phyloP scores from a whole-genome alignment of 2,113 vertebrate genomes.

The Neolamprologus modestus region DNA sequence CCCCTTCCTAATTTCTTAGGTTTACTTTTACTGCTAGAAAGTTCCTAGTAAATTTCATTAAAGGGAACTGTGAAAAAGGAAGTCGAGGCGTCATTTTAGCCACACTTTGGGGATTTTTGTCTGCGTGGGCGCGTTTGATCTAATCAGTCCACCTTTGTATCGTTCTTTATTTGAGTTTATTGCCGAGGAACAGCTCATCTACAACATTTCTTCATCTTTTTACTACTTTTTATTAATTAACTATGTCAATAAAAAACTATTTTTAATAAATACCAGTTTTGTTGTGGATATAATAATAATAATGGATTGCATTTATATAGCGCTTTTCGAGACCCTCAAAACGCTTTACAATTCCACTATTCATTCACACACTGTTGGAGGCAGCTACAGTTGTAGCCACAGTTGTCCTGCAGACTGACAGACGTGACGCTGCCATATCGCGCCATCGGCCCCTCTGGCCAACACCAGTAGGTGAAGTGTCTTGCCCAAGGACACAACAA shows the following conservation, averaged over 20 bases:
- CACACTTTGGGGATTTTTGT: not conserved
- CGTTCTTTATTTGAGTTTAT: not conserved
- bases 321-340: not conserved
- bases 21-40: not conserved
- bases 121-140: rapidly evolving
- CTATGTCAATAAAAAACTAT: not conserved
- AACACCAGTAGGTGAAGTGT: not conserved
- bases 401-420: rapidly evolving
- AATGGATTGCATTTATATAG: not conserved
- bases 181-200: not conserved
- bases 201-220: rapidly evolving
- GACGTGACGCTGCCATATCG: rapidly evolving
- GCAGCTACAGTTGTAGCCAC: not conserved
- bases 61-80: not conserved
- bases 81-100: not conserved
- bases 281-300: not conserved
- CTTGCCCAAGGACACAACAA: rapidly evolving
- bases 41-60: not conserved
- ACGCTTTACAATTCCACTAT: rapidly evolving
- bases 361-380: rapidly evolving
- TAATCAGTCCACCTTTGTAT: not conserved
- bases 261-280: not conserved
- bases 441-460: rapidly evolving
- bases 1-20: not conserved
- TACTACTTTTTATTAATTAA: not conserved